Base-by-base conservation (phyloP, 2,888 invertebrate species). In the Uloborus plumipes region DNA sequence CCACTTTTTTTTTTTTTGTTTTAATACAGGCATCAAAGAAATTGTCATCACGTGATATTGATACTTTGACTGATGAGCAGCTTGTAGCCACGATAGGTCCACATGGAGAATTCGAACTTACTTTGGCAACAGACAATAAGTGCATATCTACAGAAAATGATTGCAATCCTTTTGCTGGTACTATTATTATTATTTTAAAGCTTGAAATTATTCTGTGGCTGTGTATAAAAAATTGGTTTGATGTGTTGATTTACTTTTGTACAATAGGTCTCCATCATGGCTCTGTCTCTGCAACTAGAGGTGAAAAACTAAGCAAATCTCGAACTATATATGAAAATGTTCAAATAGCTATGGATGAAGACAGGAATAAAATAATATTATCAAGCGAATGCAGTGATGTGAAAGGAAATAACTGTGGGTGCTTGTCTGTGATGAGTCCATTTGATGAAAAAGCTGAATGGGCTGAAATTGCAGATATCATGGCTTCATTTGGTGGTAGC, bases 371-470 rank as follows among this genome's bases (percentile, higher is more conserved):
- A 66, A 69, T 83, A 47, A 51, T 83, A 16, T 55, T 83, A n/a
- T 69, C 77, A 50, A 58, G 51, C 39, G 82, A 77, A 31, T 62
- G 69, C 76, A 72, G 66, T 51, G 49, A 62, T 49, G 26, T 16
- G 14, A 71, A 71, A 51, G 64, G 71, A 18, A 82, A 64, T 53
- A 75, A 72, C 26, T 76, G 82, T 55, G 76, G 64, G 20, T 78
- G 84, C 49, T 76, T 84, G 55, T 83, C 85, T 50, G 84, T 84
- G 6, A 80, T 96, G 87, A 95, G 95, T 88, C 95, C 96, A 2
- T 96, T 96, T 89, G 95, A 97, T 90, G 96, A 97, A 88, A 93
- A 95, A 90, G 96, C 96, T 90, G 97, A 98, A 90, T 97, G 98
- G 95, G 95, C 95, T 31, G 95, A 97, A 90, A 97, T 98, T 87